These are phyloP conservation scores for Chondrilla cf. caribensis DNA, from an alignment of 37 sponge, comb jelly and placozoan genomes.

Conservation along the genomic window DNA sequence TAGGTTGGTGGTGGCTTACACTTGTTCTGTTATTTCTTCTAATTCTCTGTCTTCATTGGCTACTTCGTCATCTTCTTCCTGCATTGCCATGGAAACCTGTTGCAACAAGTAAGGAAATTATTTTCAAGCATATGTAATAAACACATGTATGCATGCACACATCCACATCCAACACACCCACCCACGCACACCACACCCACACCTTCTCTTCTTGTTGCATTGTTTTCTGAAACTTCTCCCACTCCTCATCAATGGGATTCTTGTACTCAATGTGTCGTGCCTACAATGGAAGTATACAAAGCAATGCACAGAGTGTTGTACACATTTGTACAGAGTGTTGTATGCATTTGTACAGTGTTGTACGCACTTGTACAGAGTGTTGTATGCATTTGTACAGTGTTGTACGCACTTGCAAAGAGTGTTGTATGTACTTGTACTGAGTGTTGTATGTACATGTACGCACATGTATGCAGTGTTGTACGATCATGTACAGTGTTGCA, in stretches of 20 bases:
- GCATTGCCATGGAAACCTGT: not conserved
- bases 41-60: conserved; percentile 22
- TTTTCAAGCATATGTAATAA: too few relatives aligned
- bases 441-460: too few relatives aligned
- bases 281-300: not conserved
- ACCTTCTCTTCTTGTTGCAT: conserved; percentile 80
- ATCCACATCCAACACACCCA: too few relatives aligned
- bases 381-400: too few relatives aligned
- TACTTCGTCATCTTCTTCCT: not conserved
- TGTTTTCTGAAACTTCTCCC: conserved; percentile 88
- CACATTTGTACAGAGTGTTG: too few relatives aligned
- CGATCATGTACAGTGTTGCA: too few relatives aligned
- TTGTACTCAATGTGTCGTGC: conserved; percentile 79
- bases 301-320: too few relatives aligned
- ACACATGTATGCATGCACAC: not conserved
- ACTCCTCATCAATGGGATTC: conserved; percentile 72
- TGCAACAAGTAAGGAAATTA: not conserved
- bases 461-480: too few relatives aligned
- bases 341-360: too few relatives aligned
- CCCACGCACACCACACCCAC: conserved; percentile 4
- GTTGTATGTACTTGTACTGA: too few relatives aligned
- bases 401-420: too few relatives aligned
- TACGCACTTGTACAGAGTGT: too few relatives aligned
- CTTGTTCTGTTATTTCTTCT: conserved; percentile 21
- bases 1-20: not conserved